phyloP scores from a whole-genome alignment of 2,888 invertebrate genomes.

The Digitonthophagus gazella region DNA sequence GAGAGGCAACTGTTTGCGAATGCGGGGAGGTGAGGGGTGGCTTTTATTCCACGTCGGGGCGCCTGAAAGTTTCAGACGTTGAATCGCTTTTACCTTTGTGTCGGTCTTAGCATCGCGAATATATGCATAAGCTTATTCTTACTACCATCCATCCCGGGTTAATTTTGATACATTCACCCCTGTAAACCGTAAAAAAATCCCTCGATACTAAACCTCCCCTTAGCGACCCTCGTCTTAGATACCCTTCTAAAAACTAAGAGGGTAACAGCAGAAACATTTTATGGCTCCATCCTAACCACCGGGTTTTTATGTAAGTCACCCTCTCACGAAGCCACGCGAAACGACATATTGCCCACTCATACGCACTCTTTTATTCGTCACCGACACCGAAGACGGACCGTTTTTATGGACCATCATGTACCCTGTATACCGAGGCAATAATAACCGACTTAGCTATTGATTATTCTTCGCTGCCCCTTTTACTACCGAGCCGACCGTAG shows the following conservation, averaged over 20 bases:
- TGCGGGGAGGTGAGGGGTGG: no score
- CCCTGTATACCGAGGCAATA: background rate
- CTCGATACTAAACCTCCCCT: background rate
- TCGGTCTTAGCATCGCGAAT: no score
- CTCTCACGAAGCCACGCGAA: background rate
- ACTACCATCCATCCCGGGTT: no score
- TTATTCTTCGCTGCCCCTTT: background rate
- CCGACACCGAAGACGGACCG: background rate
- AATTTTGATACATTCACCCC: no score
- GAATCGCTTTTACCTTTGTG: no score
- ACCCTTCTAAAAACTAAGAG: background rate
- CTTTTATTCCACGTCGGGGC: conserved; percentile 5
- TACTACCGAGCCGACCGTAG: no score
- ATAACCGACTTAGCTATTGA: background rate
- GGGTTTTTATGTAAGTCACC: background rate
- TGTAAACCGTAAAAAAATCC: background rate
- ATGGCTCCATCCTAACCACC: no score
- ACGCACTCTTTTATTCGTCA: background rate
- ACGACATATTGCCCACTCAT: background rate
- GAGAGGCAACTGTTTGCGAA: conserved; percentile 15
- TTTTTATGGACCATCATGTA: background rate
- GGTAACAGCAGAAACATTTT: background rate
- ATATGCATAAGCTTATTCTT: no score
- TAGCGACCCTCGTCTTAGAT: no score
- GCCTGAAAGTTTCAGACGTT: background rate